Conservation (phyloP, 2,797 vertebrate species). For the Thunnus albacares region DNA sequence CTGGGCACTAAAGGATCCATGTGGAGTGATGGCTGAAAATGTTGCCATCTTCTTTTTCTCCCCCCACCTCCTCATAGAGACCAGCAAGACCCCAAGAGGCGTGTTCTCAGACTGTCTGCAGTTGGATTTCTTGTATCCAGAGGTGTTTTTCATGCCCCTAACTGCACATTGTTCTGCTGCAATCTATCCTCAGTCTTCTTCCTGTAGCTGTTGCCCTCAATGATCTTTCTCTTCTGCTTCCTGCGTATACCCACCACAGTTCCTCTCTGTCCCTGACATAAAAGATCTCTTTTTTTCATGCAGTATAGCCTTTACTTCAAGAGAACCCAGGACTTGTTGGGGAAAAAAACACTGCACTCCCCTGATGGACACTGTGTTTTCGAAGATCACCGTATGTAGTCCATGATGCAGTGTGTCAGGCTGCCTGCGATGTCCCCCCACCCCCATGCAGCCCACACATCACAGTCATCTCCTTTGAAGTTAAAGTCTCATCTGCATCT, state of each 20-base stretch:
- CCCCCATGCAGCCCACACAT: conserved; percentile 29
- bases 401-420: conserved; percentile 59
- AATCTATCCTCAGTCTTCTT: conserved; percentile 41
- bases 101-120: conserved; percentile 60
- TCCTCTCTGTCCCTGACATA: conserved; percentile 45
- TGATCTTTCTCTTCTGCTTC: conserved; percentile 25
- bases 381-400: conserved; percentile 48
- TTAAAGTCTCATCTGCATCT: conserved; percentile 34
- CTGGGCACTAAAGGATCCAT: conserved; percentile 45
- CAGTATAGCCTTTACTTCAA: conserved; percentile 41
- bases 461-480: conserved; percentile 25
- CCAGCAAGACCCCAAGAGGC: conserved; percentile 40
- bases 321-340: conserved; percentile 15
- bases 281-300: conserved; percentile 51
- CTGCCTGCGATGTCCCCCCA: conserved; percentile 25
- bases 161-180: conserved; percentile 44
- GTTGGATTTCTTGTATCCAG: conserved; percentile 58
- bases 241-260: conserved; percentile 1
- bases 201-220: conserved; percentile 4
- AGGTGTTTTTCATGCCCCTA: conserved; percentile 62
- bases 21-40: conserved; percentile 65
- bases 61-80: conserved; percentile 39
- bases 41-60: conserved; percentile 61
- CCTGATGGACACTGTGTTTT: conserved; percentile 27
- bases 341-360: conserved; percentile 27